These are phyloP conservation scores for Andricus grossulariae DNA, from an alignment of 1,140 invertebrate genomes.

Conservation along the genomic window DNA sequence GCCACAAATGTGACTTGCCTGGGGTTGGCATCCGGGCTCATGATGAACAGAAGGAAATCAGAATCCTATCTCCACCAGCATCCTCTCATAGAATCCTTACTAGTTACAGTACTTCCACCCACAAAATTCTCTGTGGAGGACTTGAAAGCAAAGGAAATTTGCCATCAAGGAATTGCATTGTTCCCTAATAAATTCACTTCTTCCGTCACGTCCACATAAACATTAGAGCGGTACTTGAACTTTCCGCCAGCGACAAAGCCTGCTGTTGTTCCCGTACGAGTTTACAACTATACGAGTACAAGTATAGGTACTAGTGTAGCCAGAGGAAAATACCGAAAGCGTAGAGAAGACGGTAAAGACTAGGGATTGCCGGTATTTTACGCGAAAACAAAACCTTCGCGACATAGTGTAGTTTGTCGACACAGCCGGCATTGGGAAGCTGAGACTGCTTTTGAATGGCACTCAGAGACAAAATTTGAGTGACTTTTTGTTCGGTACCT, in stretches of 20 bases:
- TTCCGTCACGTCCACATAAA: constrained; percentile 5
- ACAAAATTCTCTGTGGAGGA: not conserved
- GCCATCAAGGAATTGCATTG: constrained; percentile 6
- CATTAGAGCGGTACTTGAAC: constrained; percentile 23
- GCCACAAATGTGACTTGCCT: too few relatives aligned
- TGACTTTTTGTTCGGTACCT: constrained; percentile 59
- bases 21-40: too few relatives aligned
- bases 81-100: too few relatives aligned
- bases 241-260: not conserved
- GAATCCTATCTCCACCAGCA: too few relatives aligned
- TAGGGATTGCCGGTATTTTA: constrained; percentile 17
- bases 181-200: not conserved
- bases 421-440: constrained; percentile 19
- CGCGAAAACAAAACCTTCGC: constrained; percentile 12
- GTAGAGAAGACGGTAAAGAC: not conserved
- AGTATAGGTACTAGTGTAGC: not conserved
- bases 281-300: not conserved
- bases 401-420: constrained; percentile 20
- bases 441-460: constrained; percentile 45
- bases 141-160: constrained; percentile 14
- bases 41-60: too few relatives aligned
- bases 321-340: not conserved
- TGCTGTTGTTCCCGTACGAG: not conserved
- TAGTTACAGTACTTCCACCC: too few relatives aligned
- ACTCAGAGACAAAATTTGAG: constrained; percentile 62